A percentile compares a stretch with the other conserved stretches of the same genome.
Conservation (phyloP, 2,113 vertebrate genomes). For the Strix uralensis region DNA sequence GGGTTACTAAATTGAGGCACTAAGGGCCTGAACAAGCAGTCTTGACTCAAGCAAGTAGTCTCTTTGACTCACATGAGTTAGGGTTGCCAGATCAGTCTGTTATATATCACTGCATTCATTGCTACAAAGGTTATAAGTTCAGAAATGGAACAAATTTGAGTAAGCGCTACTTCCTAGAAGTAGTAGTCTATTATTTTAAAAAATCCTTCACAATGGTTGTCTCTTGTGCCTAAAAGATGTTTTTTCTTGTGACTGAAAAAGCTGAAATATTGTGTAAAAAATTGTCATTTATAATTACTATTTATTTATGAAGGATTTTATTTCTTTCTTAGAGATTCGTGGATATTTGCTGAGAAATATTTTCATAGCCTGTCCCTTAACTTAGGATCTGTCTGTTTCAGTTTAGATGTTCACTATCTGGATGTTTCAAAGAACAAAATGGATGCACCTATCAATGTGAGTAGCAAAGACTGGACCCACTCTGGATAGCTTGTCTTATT, state of each 20-base stretch:
- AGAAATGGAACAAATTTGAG: background rate
- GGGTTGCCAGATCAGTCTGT: background rate
- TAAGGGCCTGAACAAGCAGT: background rate
- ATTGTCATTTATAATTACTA: background rate
- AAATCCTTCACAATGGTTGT: background rate
- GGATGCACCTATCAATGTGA: background rate
- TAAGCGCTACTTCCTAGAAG: background rate
- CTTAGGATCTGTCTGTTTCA: background rate
- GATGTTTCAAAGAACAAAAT: background rate
- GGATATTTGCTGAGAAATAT: background rate
- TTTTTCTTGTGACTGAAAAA: background rate
- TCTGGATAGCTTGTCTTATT: background rate
- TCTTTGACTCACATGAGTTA: background rate
- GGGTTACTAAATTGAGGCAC: background rate
- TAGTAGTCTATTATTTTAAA: background rate
- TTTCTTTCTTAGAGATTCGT: background rate
- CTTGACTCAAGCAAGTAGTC: background rate
- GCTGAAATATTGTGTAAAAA: background rate
- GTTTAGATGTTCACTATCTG: background rate
- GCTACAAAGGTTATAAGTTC: background rate
- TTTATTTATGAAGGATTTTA: background rate
- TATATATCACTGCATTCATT: background rate
- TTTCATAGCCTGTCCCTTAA: background rate
- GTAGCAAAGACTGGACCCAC: background rate
- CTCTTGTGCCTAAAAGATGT: background rate